phyloP scores from a whole-genome alignment of 2,113 vertebrate species.

The Bubo scandiacus region DNA sequence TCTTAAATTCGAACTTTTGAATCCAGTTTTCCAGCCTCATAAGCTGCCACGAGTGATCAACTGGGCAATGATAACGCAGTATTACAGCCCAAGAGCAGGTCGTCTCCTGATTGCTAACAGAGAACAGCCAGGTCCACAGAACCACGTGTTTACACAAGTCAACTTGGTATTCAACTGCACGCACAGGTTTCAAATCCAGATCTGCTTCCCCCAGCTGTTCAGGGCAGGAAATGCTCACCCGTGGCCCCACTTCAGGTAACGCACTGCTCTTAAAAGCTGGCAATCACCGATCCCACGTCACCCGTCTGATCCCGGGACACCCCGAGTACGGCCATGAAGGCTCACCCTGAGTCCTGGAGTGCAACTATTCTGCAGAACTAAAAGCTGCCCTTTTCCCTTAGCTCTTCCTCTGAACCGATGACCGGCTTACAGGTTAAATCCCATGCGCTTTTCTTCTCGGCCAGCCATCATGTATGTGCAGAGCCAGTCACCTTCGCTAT shows the following conservation, averaged over 20 bases:
- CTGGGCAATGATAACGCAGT: too few species aligned
- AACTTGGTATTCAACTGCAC: accelerated
- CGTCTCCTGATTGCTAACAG: not conserved
- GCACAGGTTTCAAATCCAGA: not conserved
- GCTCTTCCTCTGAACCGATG: not conserved
- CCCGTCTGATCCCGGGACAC: not conserved
- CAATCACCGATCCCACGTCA: not conserved
- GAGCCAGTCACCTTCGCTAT: not conserved
- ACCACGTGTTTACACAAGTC: accelerated
- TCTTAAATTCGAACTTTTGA: not conserved
- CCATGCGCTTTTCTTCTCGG: accelerated
- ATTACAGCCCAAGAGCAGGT: not conserved
- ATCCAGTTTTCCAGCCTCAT: not conserved
- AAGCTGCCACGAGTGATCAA: accelerated
- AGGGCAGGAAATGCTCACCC: not conserved
- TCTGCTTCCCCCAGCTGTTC: not conserved
- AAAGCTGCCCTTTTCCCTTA: not conserved
- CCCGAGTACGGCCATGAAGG: accelerated
- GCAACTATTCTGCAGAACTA: not conserved
- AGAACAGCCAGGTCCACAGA: not conserved
- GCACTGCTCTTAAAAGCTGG: not conserved
- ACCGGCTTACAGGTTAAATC: not conserved
- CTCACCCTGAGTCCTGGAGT: accelerated
- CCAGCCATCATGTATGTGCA: accelerated
- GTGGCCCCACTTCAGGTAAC: not conserved